phyloP scores from a whole-genome alignment of 2,113 vertebrate species.

The Arvicanthis niloticus region DNA sequence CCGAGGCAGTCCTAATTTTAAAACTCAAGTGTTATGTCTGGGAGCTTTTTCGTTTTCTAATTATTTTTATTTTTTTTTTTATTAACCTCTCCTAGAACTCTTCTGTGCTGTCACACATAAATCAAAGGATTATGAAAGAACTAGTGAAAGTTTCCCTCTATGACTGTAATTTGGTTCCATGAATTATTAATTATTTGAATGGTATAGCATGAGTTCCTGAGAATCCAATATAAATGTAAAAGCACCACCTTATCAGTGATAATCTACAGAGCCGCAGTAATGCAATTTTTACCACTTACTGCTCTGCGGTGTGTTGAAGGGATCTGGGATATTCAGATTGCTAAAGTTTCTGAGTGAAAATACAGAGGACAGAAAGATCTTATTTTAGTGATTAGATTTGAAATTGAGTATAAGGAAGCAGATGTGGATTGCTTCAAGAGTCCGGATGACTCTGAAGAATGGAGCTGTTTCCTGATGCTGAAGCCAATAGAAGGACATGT shows the following conservation, averaged over 20 bases:
- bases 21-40: conserved; percentile 82
- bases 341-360: conserved; percentile 90
- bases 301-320: conserved; percentile 89
- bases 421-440: conserved; percentile 69
- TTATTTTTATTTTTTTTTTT: neutral
- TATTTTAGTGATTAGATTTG: conserved; percentile 32
- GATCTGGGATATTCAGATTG: conserved; percentile 90
- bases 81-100: conserved; percentile 75
- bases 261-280: conserved; percentile 91
- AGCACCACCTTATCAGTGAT: conserved; percentile 92
- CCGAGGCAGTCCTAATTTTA: conserved; percentile 70
- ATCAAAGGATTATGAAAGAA: conserved; percentile 92
- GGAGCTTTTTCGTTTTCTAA: neutral
- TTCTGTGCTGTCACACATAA: conserved; percentile 85
- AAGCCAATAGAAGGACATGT: neutral
- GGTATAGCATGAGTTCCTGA: conserved; percentile 88
- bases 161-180: conserved; percentile 92
- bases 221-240: conserved; percentile 90
- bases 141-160: conserved; percentile 92
- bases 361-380: conserved; percentile 85
- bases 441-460: conserved; percentile 64
- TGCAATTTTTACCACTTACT: conserved; percentile 93
- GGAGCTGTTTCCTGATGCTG: conserved; percentile 64
- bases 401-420: conserved; percentile 72
- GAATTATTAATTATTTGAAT: conserved; percentile 95